Conservation (phyloP, 2,888 invertebrate genomes). For the Endomychus coccineus region DNA sequence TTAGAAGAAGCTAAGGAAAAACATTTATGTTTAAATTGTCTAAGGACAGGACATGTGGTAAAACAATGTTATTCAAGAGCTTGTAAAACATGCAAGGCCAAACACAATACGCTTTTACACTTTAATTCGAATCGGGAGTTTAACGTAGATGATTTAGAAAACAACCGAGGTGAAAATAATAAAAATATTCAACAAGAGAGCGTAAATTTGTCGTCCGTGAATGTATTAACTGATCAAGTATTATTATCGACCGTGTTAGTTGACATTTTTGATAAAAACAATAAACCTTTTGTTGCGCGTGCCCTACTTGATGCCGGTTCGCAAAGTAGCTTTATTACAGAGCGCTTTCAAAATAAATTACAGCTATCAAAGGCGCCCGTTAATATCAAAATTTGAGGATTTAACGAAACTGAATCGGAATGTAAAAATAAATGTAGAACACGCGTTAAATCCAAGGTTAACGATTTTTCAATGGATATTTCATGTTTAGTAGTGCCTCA, state of each 20-base stretch:
- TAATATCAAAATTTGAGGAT: background rate
- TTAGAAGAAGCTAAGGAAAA: background rate
- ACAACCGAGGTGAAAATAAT: too few species aligned
- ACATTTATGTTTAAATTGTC: background rate
- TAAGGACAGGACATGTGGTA: background rate
- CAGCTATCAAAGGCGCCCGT: background rate
- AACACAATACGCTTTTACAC: constrained; percentile 7
- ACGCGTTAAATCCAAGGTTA: background rate
- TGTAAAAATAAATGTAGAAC: background rate
- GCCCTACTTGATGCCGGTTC: background rate
- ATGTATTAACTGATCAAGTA: too few species aligned
- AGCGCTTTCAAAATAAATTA: background rate
- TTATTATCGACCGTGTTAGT: too few species aligned
- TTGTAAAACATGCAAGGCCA: background rate
- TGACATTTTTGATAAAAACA: too few species aligned
- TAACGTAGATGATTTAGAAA: background rate
- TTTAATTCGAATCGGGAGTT: background rate
- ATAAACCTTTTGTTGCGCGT: too few species aligned
- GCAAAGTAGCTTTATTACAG: background rate
- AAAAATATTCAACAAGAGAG: too few species aligned
- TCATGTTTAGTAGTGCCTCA: background rate
- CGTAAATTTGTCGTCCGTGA: too few species aligned
- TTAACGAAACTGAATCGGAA: background rate
- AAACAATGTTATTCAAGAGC: background rate
- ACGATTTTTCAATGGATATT: background rate